Conservation (phyloP, 1,140 invertebrate genomes). For the Sitobion miscanthi region DNA sequence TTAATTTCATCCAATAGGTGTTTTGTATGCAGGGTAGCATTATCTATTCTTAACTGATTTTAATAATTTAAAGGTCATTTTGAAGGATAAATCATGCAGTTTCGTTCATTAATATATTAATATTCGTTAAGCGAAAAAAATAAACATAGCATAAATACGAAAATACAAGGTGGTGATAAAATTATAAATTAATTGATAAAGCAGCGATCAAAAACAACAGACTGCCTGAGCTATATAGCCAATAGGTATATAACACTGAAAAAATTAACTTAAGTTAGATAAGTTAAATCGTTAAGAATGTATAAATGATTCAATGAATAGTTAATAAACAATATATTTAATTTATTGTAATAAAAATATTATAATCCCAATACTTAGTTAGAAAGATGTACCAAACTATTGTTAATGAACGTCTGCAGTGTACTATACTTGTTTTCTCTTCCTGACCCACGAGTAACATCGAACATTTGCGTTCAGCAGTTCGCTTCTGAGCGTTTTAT, state of each 20-base stretch:
- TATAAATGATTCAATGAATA: not conserved
- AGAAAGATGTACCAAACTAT: too few species aligned
- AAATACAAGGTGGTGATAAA: not conserved
- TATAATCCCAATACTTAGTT: too few species aligned
- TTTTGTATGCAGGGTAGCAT: not conserved
- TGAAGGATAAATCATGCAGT: not conserved
- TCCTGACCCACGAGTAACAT: not conserved
- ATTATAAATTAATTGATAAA: not conserved
- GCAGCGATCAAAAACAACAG: not conserved
- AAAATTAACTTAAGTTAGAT: not conserved
- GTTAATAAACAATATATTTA: not conserved
- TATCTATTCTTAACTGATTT: not conserved
- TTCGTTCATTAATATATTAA: not conserved
- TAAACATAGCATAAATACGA: not conserved
- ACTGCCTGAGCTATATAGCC: not conserved
- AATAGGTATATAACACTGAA: not conserved
- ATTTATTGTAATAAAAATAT: too few species aligned
- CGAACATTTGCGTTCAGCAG: not conserved
- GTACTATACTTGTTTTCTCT: not conserved
- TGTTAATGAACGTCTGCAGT: too few species aligned
- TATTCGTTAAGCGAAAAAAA: not conserved
- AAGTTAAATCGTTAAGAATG: not conserved
- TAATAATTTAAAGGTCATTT: not conserved
- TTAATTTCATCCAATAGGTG: not conserved
- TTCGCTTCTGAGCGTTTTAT: too few species aligned